These are phyloP conservation scores for Phycodurus eques DNA, from an alignment of 2,113 vertebrate genomes.

Conservation along the genomic window DNA sequence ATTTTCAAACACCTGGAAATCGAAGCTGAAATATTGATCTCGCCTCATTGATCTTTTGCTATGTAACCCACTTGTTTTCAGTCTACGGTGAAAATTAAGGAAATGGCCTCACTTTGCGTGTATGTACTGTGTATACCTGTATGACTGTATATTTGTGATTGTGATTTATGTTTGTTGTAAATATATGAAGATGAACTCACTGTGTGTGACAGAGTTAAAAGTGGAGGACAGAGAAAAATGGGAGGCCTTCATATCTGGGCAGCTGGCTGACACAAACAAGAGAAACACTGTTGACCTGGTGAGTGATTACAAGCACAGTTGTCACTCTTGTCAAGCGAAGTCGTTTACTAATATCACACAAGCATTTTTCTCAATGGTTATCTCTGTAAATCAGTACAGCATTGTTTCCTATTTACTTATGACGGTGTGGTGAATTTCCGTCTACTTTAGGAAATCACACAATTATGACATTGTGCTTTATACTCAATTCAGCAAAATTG, in stretches of 20 bases:
- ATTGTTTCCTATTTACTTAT: neutral
- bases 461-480: no score
- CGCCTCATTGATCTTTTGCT: no score
- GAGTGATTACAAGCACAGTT: constrained; percentile 56
- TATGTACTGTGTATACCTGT: neutral
- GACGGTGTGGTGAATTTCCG: neutral
- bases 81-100: no score
- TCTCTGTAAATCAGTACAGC: neutral
- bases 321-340: neutral
- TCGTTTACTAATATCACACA: neutral
- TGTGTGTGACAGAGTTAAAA: constrained; percentile 79
- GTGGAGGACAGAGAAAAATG: constrained; percentile 87
- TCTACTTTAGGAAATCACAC: no score
- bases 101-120: neutral
- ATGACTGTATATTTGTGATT: neutral
- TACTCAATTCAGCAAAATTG: no score
- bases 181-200: neutral
- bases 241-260: constrained; percentile 89
- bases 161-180: neutral
- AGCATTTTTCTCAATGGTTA: neutral
- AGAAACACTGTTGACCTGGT: constrained; percentile 98
- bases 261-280: constrained; percentile 96
- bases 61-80: no score
- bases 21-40: no score
- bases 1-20: no score